These are phyloP conservation scores for Hapalemur alaotrensis DNA, from an alignment of 2,797 vertebrate species.

Conservation along the genomic window DNA sequence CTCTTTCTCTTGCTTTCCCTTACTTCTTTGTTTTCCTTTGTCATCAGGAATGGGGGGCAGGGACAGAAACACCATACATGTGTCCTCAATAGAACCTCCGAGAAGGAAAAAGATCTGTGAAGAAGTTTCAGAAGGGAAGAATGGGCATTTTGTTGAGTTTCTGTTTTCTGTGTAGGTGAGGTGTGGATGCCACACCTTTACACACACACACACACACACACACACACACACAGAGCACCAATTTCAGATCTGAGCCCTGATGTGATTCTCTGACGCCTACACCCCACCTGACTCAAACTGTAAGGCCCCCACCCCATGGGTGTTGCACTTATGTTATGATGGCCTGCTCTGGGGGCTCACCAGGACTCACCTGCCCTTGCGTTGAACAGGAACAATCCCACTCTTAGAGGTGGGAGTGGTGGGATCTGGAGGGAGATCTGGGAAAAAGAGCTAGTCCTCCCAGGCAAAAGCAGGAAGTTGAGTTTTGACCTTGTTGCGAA, in stretches of 20 bases:
- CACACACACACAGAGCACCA: background rate
- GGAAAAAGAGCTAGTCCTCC: background rate
- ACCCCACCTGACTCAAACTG: background rate
- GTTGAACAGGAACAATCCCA: background rate
- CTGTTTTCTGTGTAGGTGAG: background rate
- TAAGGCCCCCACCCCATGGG: background rate
- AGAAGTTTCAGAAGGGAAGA: background rate
- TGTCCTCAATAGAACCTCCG: background rate
- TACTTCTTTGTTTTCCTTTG: conserved; percentile 10
- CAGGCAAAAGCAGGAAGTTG: background rate
- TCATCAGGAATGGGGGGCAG: background rate
- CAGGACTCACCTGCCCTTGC: background rate
- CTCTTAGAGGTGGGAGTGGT: background rate
- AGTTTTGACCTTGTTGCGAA: background rate
- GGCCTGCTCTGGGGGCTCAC: background rate
- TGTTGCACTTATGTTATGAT: background rate
- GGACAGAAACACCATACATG: background rate
- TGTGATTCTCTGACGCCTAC: background rate
- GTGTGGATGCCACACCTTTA: no score
- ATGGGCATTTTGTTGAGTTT: background rate
- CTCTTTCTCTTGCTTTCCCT: background rate
- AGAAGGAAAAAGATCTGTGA: background rate
- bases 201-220: background rate
- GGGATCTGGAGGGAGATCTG: background rate
- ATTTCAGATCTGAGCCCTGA: background rate